Base-by-base conservation (phyloP, 2,113 vertebrate species). In the Xenopus tropicalis region DNA sequence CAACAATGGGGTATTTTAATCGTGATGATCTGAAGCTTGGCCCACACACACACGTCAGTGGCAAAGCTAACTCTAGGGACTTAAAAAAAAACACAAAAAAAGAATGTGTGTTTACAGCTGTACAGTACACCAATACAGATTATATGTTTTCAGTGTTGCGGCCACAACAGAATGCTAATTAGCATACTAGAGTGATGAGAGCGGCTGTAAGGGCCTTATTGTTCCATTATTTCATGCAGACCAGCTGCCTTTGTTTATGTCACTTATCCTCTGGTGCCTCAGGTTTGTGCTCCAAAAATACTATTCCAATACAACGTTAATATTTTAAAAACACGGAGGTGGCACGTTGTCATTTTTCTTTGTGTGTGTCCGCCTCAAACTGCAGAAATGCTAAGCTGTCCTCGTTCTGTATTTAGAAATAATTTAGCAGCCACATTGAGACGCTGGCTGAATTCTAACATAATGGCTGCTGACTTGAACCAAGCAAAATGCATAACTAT, bases 161-260 rank as follows among this genome's bases (percentile, higher is more conserved):
- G 89, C 88, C 90, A 88, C 90, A 89, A 90, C 91, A 91, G 91
- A 92, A 91, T 91, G 91, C 90, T 93, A 91, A 93, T 93, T 91
- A 92, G 90, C 91, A 92, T 90, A 90, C 87, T 90, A 87, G 88
- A 90, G 90, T 87, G 89, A 90, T 88, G 91, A 89, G 89, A 81
- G 82, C 83, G 85, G 88, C 90, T 90, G 90, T 84, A 86, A 90
- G 87, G 90, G 87, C 86, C 89, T 91, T 87, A 92, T 92, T 91
- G 91, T 91, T 91, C 90, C 88, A 93, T 91, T 90, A 91, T 92
- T 91, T 88, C 90, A 90, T 85, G 89, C 87, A 90, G 88, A 87
- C 90, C 90, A 91, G 91, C 91, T 93, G 91, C 91, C 90, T 92
- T 89, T 92, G 90, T 92, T 92, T 89, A 90, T 89, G 86, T 91